Evolutionary conservation across 2,888 invertebrate genomes (phyloP), one percentile per base, ranked within the genome.

Genomic region (Lutraria lutraria): DNA sequence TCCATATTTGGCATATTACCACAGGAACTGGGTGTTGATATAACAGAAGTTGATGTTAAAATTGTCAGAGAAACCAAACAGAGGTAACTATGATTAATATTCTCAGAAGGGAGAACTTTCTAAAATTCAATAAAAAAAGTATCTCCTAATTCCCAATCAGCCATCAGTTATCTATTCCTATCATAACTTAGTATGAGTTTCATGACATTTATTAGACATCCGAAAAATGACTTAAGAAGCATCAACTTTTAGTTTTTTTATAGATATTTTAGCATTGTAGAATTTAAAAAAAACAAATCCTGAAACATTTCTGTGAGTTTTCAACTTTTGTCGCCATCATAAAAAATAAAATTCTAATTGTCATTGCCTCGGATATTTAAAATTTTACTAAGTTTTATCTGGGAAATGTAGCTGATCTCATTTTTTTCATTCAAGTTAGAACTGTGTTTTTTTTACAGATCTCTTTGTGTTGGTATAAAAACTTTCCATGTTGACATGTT

Each of bases 1-100:
- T 76, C 25, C 16, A 19, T 76, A 76, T 76, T 76, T 34, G 43
- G 85, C 6, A 54, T 79, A 13, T 79, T 92, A 54, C 92, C 92
- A 1, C 91, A 95, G 92, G 95, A 95, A 81, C 79, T 95, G 60
- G 94, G 95, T n/a, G 91, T 95, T 63, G 94, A 95, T 82, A 88
- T 95, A 13, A 93, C 94, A 15, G 94, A 94, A 63, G 90, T 96
- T 60, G 94, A 94, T 89, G 93, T 95, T 13, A 94, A 94, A 79
- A 95, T 96, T 88, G 94, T 95, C 6, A 89, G 95, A 89, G 95
- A 95, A 92, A 95, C 93, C 12, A 95, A 94, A 90, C 95, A 95
- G 89, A 94, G 95, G 95, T 95, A 85, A 79, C 29, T 72, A 6
- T 60, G 60, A 21, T 60, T n/a, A 6, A 60, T 21, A 60, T 60